Conservation (phyloP, 2,797 vertebrate genomes). For the Novumbra hubbsi region DNA sequence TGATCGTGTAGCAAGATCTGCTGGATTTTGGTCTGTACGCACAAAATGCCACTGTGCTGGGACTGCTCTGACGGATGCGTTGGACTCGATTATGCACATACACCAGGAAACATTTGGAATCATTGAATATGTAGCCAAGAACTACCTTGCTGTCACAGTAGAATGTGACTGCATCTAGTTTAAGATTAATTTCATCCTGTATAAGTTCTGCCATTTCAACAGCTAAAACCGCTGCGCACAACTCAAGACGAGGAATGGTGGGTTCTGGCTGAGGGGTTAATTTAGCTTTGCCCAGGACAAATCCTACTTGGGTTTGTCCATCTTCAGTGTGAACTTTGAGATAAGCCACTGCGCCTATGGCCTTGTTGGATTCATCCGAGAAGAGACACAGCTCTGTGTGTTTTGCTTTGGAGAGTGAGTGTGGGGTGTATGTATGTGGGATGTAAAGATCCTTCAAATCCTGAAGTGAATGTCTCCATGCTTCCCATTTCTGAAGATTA, state of each 20-base stretch:
- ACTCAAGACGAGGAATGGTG: not conserved
- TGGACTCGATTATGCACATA: too few relatives aligned
- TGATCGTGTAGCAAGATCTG: slow-evolving; percentile 36
- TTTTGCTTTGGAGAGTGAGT: not conserved
- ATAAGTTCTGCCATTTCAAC: too few relatives aligned
- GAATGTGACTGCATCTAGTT: too few relatives aligned
- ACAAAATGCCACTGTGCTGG: too few relatives aligned
- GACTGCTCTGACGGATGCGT: too few relatives aligned
- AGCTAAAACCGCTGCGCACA: not conserved
- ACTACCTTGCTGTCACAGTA: too few relatives aligned
- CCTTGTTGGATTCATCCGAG: not conserved
- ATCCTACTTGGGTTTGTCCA: not conserved
- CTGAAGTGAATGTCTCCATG: not conserved
- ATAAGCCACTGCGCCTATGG: not conserved
- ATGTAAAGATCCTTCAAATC: not conserved
- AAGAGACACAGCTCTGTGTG: not conserved
- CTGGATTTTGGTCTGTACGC: slow-evolving; percentile 33
- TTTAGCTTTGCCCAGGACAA: not conserved
- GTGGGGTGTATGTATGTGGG: not conserved
- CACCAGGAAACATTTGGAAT: too few relatives aligned
- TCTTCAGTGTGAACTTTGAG: too few relatives aligned
- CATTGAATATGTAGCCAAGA: too few relatives aligned
- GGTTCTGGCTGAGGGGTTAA: not conserved
- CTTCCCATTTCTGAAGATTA: not conserved
- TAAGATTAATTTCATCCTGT: too few relatives aligned